Base-by-base conservation (phyloP, 2,113 vertebrate species). In the Bothrops jararaca region DNA sequence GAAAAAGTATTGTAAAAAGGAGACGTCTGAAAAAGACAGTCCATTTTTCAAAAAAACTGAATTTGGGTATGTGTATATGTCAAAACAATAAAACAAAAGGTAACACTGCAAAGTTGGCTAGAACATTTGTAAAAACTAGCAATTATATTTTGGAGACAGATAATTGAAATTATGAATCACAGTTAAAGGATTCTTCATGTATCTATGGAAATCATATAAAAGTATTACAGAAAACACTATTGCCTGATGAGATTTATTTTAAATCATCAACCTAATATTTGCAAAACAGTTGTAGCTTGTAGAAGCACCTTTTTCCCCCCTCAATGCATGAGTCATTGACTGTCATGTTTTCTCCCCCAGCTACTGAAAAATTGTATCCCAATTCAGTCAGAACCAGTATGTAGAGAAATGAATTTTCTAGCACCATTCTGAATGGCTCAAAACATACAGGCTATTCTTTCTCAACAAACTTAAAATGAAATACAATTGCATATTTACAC, bases 1-100 rank as follows among this genome's bases (percentile, higher is more conserved):
- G 97, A 97, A 98, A 98, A 98, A 97, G 97, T 97, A 96, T 97
- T 97, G 97, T 98, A 98, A 98, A 98, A 98, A 98, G 97, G 96
- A 97, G 96, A 97, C 95, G 97, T 98, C 96, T 98, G 97, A 97
- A 98, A 98, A 98, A 97, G 97, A 97, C 95, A 97, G 93, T 97
- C 97, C 96, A 94, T 97, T 95, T 97, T 98, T 97, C 3, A 95
- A 97, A 97, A 98, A 90, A 98, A 97, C 95, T 96, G 96, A 96
- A 97, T 89, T 91, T 88, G 96, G 95, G 95, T 96, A 94, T 94
- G 91, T 95, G 95, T 96, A 91, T 96, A 92, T 92, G 88, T 94
- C 95, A 96, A 95, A 96, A 95, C 93, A 92, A 92, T 92, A 97
- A 97, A 98, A 97, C 95, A 96, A 97, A 97, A 98, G 96, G 97